A percentile compares a stretch with the other conserved stretches of the same genome.
phyloP scores from a whole-genome alignment of 2,888 invertebrate genomes.

The Molorchus minor region DNA sequence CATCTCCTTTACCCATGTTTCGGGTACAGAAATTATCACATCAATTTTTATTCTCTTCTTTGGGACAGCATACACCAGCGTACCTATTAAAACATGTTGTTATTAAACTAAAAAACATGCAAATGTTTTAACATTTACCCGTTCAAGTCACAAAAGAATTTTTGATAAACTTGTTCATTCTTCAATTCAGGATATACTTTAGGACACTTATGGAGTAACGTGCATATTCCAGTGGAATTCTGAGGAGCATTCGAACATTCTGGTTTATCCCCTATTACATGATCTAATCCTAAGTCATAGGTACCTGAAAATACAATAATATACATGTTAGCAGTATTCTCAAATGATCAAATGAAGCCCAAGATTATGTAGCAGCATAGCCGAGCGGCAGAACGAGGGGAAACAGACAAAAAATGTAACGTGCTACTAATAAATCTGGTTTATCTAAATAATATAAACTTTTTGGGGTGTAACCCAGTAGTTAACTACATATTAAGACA shows the following conservation, averaged over 20 bases:
- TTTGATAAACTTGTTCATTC: conserved; percentile 41
- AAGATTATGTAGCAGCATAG: too few relatives aligned
- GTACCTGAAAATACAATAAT: conserved; percentile 29
- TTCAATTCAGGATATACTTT: conserved; percentile 39
- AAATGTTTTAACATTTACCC: conserved; percentile 43
- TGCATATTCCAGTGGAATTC: conserved; percentile 45
- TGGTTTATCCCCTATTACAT: conserved; percentile 35
- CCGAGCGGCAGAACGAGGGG: too few relatives aligned
- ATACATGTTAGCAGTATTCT: background rate
- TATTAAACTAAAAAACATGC: background rate
- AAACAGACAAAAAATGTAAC: too few relatives aligned
- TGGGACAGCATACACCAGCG: conserved; percentile 50
- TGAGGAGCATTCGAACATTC: conserved; percentile 42
- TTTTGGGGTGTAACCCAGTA: too few relatives aligned
- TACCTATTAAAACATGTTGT: conserved; percentile 38
- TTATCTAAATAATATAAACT: too few relatives aligned
- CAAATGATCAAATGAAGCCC: too few relatives aligned
- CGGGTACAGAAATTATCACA: too few relatives aligned
- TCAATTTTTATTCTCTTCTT: conserved; percentile 1
- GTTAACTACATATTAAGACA: too few relatives aligned
- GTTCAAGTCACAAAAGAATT: conserved; percentile 48
- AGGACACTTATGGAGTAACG: conserved; percentile 45
- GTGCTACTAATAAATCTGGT: too few relatives aligned
- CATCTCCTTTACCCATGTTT: too few relatives aligned
- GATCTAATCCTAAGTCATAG: conserved; percentile 45